Percentiles rank a stretch among this genome's conserved stretches.
Evolutionary conservation across 2,113 vertebrate species (phyloP).

Genomic region (Microtus ochrogaster): DNA sequence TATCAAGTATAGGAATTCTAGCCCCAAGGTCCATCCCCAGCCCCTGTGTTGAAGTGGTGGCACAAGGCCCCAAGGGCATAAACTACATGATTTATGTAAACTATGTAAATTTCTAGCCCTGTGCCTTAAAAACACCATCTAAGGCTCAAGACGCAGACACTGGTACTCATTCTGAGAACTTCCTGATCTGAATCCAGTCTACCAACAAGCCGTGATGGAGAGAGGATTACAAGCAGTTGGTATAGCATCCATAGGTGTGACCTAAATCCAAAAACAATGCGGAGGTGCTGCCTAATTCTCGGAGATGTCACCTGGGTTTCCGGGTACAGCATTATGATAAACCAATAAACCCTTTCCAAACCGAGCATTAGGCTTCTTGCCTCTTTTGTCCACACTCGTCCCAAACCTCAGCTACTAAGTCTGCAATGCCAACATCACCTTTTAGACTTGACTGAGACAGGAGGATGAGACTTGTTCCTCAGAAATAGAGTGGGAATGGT

Average conservation of each 20-base stretch:
- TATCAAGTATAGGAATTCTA: background rate
- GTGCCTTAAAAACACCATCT: background rate
- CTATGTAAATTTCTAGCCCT: background rate
- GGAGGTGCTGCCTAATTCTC: background rate
- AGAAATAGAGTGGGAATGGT: constrained; percentile 27
- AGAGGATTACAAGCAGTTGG: background rate
- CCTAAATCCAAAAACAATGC: background rate
- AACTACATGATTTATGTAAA: background rate
- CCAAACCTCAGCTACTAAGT: background rate
- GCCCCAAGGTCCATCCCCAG: too few species aligned
- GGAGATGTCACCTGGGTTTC: background rate
- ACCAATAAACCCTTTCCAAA: background rate
- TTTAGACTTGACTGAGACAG: background rate
- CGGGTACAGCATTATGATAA: background rate
- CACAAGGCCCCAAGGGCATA: background rate
- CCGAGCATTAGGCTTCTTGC: background rate
- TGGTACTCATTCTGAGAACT: background rate
- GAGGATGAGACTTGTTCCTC: background rate
- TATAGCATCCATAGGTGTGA: background rate
- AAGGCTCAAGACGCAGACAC: background rate
- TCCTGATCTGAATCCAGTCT: background rate
- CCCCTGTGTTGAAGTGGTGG: background rate
- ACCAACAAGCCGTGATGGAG: constrained; percentile 14
- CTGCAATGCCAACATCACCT: background rate
- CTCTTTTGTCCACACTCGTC: background rate